A percentile compares a stretch with the other conserved stretches of the same genome.
Conservation (phyloP, 1,140 invertebrate species). For the Chionoecetes opilio region DNA sequence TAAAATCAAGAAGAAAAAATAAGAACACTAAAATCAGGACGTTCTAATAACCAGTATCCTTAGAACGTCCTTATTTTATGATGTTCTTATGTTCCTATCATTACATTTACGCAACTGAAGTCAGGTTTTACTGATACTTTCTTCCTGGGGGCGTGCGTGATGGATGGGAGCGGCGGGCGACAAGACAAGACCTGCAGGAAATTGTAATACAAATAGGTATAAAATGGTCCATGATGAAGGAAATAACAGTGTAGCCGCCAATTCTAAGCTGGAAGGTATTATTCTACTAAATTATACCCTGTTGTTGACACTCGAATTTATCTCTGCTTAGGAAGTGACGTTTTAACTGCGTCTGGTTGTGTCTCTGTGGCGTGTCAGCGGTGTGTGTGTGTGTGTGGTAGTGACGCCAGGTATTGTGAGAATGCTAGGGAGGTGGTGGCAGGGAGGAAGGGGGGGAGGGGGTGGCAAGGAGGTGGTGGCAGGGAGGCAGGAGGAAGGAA, state of each 20-base stretch:
- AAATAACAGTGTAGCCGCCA: conserved; percentile 15
- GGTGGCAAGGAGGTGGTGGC: not conserved
- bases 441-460: not conserved
- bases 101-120: too few species aligned
- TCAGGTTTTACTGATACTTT: too few species aligned
- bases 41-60: too few species aligned
- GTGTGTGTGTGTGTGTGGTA: conserved; percentile 55
- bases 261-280: conserved; percentile 20
- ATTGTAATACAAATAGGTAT: not conserved
- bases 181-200: not conserved
- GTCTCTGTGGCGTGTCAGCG: conserved; percentile 32
- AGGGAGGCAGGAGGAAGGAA: conserved; percentile 43
- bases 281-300: not conserved
- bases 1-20: too few species aligned
- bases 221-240: not conserved
- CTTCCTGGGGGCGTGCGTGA: too few species aligned
- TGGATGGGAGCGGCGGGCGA: too few species aligned
- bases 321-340: conserved; percentile 19
- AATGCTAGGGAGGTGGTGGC: not conserved
- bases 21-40: too few species aligned
- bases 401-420: not conserved
- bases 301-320: conserved; percentile 3
- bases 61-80: too few species aligned
- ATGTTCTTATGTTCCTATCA: too few species aligned
- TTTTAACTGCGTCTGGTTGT: not conserved